Base-by-base conservation (phyloP, 2,888 invertebrate genomes). In the Eupithecia tripunctaria region DNA sequence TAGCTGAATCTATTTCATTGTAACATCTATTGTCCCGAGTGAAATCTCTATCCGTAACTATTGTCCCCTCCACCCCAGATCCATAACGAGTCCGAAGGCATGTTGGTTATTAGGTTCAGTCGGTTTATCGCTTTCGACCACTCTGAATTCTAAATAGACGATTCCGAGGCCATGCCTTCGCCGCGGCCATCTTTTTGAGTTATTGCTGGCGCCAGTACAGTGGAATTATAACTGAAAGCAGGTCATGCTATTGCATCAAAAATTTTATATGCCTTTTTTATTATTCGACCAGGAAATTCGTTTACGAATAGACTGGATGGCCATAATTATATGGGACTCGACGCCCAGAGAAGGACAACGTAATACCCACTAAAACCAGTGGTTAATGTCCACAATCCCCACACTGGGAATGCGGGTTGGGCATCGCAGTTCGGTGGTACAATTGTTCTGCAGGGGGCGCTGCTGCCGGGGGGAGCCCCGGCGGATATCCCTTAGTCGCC, bases 31-130 rank as follows among this genome's bases (percentile, higher is more conserved):
- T 15, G 38, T 56, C 38, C 56, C 21, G 8, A 32, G 71, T 71
- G 71, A 62, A 38, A 32, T 14, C 38, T 67, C 27, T 25, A 14
- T 65, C 27, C n/a, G 32, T 32, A 29, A 41, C 67, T 67, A 43
- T 63, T 56, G 67, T 70, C 29, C 21, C 12, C 29, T 56, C 56
- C 41, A 32, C 51, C 38, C 36, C 3, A 10, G 56, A 64, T 67
- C n/a, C 59, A 60, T 83, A 84, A 85, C 85, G 82, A 79, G 78
- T 81, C 82, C 82, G 82, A 82, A 82, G 84, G 79, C 82, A 78
- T 82, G 84, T 85, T 86, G 80, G 85, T 87, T 88, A 89, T 87
- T 88, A 86, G 82, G 84, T 81, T 82, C 78, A 75, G 72, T 74
- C 79, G 82, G 82, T 85, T 87, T 87, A 89, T 88, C 83, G 83